Conservation (phyloP, 37 sponge, comb jelly and placozoan species). For the Geodia barretti region DNA sequence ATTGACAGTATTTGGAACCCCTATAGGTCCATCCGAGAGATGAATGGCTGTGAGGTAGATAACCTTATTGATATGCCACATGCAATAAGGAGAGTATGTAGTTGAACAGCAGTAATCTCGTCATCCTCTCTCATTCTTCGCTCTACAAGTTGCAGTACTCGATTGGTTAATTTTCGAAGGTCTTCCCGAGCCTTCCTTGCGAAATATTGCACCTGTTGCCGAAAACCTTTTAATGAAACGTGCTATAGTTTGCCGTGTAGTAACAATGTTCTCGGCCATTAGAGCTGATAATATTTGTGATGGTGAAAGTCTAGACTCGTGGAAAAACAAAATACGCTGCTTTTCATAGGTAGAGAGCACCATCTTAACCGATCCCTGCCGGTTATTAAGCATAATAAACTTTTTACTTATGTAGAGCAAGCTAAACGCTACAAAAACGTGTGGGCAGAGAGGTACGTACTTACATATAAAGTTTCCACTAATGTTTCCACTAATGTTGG, state of each 20-base stretch:
- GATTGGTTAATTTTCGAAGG: neutral
- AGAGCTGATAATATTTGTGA: neutral
- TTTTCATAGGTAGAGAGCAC: neutral
- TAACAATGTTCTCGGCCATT: neutral
- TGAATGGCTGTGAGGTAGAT: neutral
- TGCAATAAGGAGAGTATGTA: slow-evolving; percentile 1
- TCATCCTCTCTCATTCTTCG: slow-evolving; percentile 26
- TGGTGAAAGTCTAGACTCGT: neutral
- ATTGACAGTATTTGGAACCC: slow-evolving; percentile 39
- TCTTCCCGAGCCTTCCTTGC: neutral
- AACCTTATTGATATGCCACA: neutral
- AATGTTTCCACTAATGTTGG: neutral
- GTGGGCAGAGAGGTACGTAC: too few species aligned
- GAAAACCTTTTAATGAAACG: neutral
- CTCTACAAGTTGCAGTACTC: slow-evolving; percentile 4
- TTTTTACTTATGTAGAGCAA: neutral
- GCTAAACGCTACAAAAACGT: too few species aligned
- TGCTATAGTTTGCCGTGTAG: neutral
- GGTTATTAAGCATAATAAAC: neutral
- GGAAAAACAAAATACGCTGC: neutral
- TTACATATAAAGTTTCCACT: too few species aligned
- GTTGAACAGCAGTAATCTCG: slow-evolving; percentile 37
- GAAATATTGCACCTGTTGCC: neutral
- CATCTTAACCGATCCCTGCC: neutral
- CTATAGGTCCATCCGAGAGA: slow-evolving; percentile 36